Base-by-base conservation (phyloP, 2,888 invertebrate species). In the Stenodera caucasica region DNA sequence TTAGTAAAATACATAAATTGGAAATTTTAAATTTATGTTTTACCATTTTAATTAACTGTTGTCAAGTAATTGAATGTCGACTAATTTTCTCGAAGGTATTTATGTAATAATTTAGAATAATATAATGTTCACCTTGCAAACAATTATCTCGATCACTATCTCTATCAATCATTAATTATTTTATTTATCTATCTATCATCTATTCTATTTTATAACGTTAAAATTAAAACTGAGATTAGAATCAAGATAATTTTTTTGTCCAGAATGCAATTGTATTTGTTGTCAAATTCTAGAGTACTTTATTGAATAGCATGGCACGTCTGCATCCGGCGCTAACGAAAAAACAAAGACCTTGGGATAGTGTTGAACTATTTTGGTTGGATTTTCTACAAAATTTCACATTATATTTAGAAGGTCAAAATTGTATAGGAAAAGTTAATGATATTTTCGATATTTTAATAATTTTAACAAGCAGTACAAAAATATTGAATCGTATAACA, bases 51-150 rank as follows among this genome's bases (percentile, higher is more conserved):
- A 77, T 80, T 11, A 86, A 88, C 71, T 81, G 83, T 58, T 79
- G 83, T 57, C 77, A 78, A 35, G 84, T 85, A 49, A 82, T 84
- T 12, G 89, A 89, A 71, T 88, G 88, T 70, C 81, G 89, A 45
- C 78, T 84, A 12, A 78, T 86, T 51, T 78, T 88, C 45, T 75
- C 85, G 0, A 89, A 89, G 84, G 89, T 88, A 77, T 69, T 66
- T 26, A 26, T 55, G 4, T 51, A 53, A 23, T 57, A n/a, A 23
- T 18, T 21, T n/a, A n/a, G n/a, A n/a, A n/a, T n/a, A n/a, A n/a
- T n/a, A n/a, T n/a, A n/a, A n/a, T n/a, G n/a, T n/a, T n/a, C n/a
- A n/a, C n/a, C n/a, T n/a, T n/a, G n/a, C n/a, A n/a, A n/a, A n/a
- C n/a, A n/a, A n/a, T n/a, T n/a, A n/a, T n/a, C n/a, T n/a, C n/a